Evolutionary conservation across 2,888 invertebrate genomes (phyloP), one percentile per base, ranked within the genome.

Genomic region (Yponomeuta cagnagella): DNA sequence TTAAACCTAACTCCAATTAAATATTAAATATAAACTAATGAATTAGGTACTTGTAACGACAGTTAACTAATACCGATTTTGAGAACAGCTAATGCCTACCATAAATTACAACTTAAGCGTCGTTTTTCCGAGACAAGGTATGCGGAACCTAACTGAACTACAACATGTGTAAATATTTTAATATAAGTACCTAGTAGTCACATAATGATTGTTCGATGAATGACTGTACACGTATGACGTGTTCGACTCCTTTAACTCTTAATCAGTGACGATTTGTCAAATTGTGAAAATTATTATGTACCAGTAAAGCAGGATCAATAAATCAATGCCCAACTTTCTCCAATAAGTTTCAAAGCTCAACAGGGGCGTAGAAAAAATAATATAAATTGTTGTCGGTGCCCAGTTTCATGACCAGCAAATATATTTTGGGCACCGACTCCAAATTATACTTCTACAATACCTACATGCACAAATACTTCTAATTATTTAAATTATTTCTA

Each of bases 81-180:
- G 52, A 58, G 15, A 12, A 58, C 52, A 15, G 52, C 52, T 58
- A 58, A 58, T 58, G 52, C 52, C 15, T 3, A 15, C 5, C 6
- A 58, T 58, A 58, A 58, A 58, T 58, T 15, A 58, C 5, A 58
- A 58, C 52, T 2, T 15, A 58, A 58, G 15, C 12, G 15, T 12
- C 52, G 52, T 58, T 12, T 12, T 58, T 15, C 52, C 15, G 52
- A 58, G 52, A 58, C 52, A 15, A 58, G 52, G 52, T 58, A 58
- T 58, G 52, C 52, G 52, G 52, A 58, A 58, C 52, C 52, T 58
- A 58, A 58, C 15, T 58, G 52, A 58, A 58, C 52, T 58, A 58
- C 15, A 58, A 15, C 52, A 15, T 58, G 52, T 58, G 52, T 15
- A 58, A 58, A 15, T 58, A 58, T 58, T 58, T 58, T 58, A 58